Evolutionary conservation across 2,888 invertebrate genomes (phyloP).

Genomic region (Ophion ventricosus): DNA sequence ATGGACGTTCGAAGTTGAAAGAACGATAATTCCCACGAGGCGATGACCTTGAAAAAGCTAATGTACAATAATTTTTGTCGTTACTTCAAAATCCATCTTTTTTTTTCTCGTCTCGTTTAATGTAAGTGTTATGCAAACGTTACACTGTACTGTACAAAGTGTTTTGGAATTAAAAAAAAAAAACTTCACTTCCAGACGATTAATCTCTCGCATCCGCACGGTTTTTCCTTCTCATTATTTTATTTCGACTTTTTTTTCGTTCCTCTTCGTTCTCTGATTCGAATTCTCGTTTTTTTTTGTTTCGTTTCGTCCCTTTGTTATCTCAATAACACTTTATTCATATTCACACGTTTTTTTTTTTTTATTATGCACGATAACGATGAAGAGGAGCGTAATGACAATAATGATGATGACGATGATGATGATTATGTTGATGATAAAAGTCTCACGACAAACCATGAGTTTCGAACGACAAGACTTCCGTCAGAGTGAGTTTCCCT

Average conservation of each 20-base stretch:
- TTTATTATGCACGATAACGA: constrained; percentile 56
- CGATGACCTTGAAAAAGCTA: constrained; percentile 68
- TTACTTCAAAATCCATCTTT: constrained; percentile 17
- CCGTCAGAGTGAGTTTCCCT: constrained; percentile 50
- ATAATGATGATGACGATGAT: constrained; percentile 39
- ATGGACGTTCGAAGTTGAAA: constrained; percentile 60
- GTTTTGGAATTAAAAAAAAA: constrained; percentile 50
- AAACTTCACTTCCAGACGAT: constrained; percentile 57
- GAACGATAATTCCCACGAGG: constrained; percentile 56
- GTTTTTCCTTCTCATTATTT: constrained; percentile 20
- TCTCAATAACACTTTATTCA: constrained; percentile 41
- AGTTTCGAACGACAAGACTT: constrained; percentile 41
- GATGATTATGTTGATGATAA: background rate
- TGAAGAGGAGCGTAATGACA: constrained; percentile 53
- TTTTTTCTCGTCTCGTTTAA: constrained; percentile 47
- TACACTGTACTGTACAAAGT: constrained; percentile 65
- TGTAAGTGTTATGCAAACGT: constrained; percentile 58
- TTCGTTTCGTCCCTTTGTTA: constrained; percentile 12
- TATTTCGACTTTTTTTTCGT: constrained; percentile 20
- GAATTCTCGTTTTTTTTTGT: constrained; percentile 5
- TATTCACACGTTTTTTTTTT: constrained; percentile 59
- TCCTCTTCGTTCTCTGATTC: constrained; percentile 48
- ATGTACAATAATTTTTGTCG: constrained; percentile 57
- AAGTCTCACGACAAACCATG: constrained; percentile 32
- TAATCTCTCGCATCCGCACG: constrained; percentile 70